Conservation (phyloP, 1,140 invertebrate genomes). For the Aradophagus sp. region DNA sequence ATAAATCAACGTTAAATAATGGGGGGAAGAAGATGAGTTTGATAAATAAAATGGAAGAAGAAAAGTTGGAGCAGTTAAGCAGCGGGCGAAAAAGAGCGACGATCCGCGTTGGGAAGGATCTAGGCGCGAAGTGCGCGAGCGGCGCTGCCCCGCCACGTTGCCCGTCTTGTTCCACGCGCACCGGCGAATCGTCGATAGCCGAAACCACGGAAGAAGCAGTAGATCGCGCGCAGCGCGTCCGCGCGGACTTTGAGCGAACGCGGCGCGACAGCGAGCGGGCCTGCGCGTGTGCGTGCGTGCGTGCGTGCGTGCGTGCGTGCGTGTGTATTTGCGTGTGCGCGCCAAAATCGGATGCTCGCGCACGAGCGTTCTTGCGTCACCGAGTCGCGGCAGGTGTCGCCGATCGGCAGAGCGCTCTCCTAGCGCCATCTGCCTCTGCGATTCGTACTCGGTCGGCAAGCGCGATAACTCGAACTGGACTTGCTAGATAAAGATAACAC, state of each 20-base stretch:
- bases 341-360: conserved; percentile 8
- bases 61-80: no score
- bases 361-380: neutral
- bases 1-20: no score
- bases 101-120: neutral
- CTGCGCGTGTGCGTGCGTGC: conserved; percentile 16
- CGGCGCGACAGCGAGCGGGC: no score
- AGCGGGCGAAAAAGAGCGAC: conserved; percentile 11
- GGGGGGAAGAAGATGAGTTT: no score
- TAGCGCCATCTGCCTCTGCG: no score
- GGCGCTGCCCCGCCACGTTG: conserved; percentile 42
- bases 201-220: conserved; percentile 49
- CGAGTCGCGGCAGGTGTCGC: conserved; percentile 27
- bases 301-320: conserved; percentile 1
- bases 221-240: conserved; percentile 45
- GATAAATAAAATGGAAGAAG: no score
- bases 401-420: no score
- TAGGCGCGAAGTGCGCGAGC: conserved; percentile 20
- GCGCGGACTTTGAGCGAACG: conserved; percentile 53
- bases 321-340: conserved; percentile 5
- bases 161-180: conserved; percentile 36
- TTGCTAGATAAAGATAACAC: no score
- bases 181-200: conserved; percentile 50
- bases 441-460: no score
- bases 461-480: no score